These are phyloP conservation scores for Ephialtes manifestator DNA, from an alignment of 2,888 invertebrate species.

Conservation along the genomic window DNA sequence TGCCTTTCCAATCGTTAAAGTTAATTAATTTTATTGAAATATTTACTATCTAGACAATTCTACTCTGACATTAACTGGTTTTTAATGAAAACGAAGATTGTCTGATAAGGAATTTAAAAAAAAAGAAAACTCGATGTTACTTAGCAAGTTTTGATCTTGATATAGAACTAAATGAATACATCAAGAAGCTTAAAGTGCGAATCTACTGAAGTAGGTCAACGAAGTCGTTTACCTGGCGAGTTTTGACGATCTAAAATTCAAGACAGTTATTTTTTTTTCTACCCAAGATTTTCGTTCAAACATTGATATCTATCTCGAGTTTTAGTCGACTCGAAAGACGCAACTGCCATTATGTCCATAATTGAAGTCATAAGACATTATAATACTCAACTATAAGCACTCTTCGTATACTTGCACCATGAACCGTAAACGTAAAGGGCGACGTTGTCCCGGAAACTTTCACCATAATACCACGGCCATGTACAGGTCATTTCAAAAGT, in stretches of 20 bases:
- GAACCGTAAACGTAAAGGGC: conserved; percentile 59
- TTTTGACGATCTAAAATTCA: background rate
- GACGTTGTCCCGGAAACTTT: conserved; percentile 69
- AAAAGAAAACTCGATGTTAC: too few relatives aligned
- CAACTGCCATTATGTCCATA: background rate
- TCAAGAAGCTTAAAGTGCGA: background rate
- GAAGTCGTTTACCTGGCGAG: background rate
- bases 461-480: conserved; percentile 64
- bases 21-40: too few relatives aligned
- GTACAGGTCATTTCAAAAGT: conserved; percentile 23
- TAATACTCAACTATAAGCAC: background rate
- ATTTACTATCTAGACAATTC: too few relatives aligned
- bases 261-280: background rate
- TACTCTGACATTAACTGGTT: too few relatives aligned
- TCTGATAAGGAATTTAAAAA: too few relatives aligned
- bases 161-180: background rate
- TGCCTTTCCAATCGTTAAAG: too few relatives aligned
- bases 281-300: background rate
- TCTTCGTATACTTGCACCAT: conserved; percentile 52
- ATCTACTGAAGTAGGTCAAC: background rate
- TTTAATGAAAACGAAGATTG: too few relatives aligned
- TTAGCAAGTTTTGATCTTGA: too few relatives aligned
- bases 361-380: background rate
- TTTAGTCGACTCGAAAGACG: background rate
- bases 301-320: background rate